Evolutionary conservation across 2,113 vertebrate species (phyloP).

Genomic region (Connochaetes taurinus): DNA sequence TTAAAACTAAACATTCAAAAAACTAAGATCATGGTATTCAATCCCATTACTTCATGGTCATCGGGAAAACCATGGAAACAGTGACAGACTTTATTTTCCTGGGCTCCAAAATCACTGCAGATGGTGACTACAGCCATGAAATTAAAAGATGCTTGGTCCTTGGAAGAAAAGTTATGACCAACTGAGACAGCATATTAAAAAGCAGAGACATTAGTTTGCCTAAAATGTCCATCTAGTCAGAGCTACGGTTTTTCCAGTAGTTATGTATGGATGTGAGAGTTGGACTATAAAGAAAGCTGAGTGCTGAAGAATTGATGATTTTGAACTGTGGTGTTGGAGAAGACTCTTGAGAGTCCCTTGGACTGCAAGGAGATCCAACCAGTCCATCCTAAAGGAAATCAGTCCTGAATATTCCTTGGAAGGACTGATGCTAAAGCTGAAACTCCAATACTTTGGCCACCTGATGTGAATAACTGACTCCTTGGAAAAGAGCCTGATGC

Average conservation of each 20-base stretch:
- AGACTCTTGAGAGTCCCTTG: not conserved
- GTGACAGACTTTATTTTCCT: not conserved
- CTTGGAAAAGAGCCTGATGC: not conserved
- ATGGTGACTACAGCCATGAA: not conserved
- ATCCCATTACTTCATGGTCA: not conserved
- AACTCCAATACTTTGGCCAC: not conserved
- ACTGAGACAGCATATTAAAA: not conserved
- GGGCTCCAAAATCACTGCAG: not conserved
- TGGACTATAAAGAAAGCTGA: not conserved
- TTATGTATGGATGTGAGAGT: not conserved
- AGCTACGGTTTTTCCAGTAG: not conserved
- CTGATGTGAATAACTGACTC: not conserved
- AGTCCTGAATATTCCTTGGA: not conserved
- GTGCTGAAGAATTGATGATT: rapidly evolving
- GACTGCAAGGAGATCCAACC: not conserved
- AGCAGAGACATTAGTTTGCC: not conserved
- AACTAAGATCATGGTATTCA: not conserved
- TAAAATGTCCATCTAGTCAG: not conserved
- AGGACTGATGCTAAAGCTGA: not conserved
- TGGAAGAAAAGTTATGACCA: not conserved
- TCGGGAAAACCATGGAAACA: not conserved
- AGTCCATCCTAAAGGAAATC: not conserved
- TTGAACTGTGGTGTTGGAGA: not conserved
- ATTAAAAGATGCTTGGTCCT: not conserved
- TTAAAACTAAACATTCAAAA: not conserved